Percentiles rank a stretch among this genome's conserved stretches.
Evolutionary conservation across 2,797 vertebrate species (phyloP).

Genomic region (Parauchenoglanis punctatus): DNA sequence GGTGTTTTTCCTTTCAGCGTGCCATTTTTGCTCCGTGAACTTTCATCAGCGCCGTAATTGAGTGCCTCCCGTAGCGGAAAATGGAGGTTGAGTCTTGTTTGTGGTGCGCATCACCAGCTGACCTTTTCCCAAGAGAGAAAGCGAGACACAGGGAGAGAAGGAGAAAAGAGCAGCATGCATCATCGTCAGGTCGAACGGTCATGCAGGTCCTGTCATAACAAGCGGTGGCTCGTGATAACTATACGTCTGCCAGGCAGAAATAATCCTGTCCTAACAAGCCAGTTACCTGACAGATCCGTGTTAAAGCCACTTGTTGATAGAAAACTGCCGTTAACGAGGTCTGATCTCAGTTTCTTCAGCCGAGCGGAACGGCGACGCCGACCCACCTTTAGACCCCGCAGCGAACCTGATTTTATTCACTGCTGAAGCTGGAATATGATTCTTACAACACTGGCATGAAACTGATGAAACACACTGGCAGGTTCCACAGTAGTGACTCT

Average conservation of each 20-base stretch:
- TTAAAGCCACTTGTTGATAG: background rate
- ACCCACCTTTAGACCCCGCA: background rate
- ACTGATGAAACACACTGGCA: background rate
- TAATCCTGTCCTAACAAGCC: conserved; percentile 47
- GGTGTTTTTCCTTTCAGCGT: conserved; percentile 7
- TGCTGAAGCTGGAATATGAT: background rate
- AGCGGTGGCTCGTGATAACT: conserved; percentile 21
- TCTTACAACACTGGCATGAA: background rate
- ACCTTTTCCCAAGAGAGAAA: conserved; percentile 43
- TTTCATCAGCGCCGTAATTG: conserved; percentile 56
- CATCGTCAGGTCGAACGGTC: conserved; percentile 33
- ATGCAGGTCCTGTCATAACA: conserved; percentile 44
- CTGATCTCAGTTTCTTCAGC: background rate
- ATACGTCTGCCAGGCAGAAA: conserved; percentile 26
- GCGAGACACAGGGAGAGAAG: conserved; percentile 14
- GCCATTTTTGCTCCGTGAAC: conserved; percentile 36
- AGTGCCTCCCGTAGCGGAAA: conserved; percentile 25
- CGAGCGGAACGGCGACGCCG: background rate
- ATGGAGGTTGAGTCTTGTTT: conserved; percentile 52
- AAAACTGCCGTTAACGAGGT: conserved; percentile 5
- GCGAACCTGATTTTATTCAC: conserved; percentile 1
- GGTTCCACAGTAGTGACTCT: too few relatives aligned
- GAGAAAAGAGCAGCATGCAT: conserved; percentile 42
- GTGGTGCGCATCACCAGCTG: conserved; percentile 23
- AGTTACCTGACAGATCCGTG: conserved; percentile 17